Base-by-base conservation (phyloP, 2,113 vertebrate genomes). In the Hiodon alosoides region DNA sequence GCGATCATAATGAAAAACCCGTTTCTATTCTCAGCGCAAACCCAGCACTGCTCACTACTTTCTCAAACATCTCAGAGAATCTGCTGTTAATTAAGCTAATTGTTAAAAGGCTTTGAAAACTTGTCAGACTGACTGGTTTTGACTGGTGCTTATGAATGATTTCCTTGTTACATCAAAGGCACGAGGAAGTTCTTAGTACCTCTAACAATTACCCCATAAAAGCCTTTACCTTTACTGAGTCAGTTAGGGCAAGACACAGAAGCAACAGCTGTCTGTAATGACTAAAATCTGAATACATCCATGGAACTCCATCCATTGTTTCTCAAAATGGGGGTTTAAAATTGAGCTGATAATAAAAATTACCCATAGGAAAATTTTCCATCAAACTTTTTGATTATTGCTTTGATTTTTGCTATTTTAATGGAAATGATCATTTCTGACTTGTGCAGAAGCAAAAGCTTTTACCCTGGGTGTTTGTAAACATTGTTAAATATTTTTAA, bases 31-130 rank as follows among this genome's bases (percentile, higher is more conserved):
- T 9, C 3, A 58, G 62, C 62, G 52, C 51, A 54, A 58, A 16
- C 9, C 52, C 16, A 52, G 14, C 13, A 16, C 53, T 51, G n/a
- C 13, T 52, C 58, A 61, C 46, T 13, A 61, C 59, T 9, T 17
- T 61, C 57, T 50, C 47, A 65, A 64, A 48, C 67, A 64, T 58
- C 67, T 16, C 50, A 17, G 52, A 58, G 73, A 57, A 50, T 54
- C 74, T 76, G 74, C n/a, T 69, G 48, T 62, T 76, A 61, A 76
- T 76, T 76, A 70, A 55, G 53, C 47, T 53, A 14, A 76, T 75
- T 60, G 59, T 69, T 75, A 60, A 61, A 75, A 75, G 74, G 58
- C 67, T 62, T 57, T 5, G n/a, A 70, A 58, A 47, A 59, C 58
- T 76, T 76, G 67, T 76, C 66, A 76, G 50, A 50, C 48, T 50